A percentile compares a stretch with the other conserved stretches of the same genome.
Conservation (phyloP, 2,888 invertebrate species). For the Eupithecia inturbata region DNA sequence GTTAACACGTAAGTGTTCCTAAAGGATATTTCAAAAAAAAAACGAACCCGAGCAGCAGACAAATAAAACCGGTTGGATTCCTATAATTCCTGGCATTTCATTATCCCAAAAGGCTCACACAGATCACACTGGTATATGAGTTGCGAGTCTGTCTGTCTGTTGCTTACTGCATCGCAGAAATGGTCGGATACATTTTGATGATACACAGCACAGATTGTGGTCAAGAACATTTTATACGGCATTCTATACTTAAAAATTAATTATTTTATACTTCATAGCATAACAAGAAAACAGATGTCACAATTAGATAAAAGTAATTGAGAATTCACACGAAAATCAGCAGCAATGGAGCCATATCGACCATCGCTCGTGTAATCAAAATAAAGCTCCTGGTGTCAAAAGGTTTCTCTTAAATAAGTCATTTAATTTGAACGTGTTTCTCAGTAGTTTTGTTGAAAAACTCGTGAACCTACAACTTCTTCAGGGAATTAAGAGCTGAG, state of each 20-base stretch:
- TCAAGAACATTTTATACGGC: background rate
- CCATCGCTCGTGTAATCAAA: background rate
- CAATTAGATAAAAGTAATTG: background rate
- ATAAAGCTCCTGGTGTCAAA: background rate
- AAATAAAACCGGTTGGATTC: conserved; percentile 12
- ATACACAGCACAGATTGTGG: background rate
- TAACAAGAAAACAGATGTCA: background rate
- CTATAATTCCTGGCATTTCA: conserved; percentile 21
- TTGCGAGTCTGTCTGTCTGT: background rate
- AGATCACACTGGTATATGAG: background rate
- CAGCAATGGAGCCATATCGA: background rate
- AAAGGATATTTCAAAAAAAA: conserved; percentile 4
- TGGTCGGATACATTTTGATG: background rate
- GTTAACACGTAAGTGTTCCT: conserved; percentile 8
- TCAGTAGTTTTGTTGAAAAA: background rate
- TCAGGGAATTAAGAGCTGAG: background rate
- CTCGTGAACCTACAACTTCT: background rate
- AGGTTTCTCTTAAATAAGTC: background rate
- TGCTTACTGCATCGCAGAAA: background rate
- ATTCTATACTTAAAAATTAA: background rate
- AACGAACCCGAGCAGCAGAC: background rate
- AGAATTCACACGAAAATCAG: background rate
- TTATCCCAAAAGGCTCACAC: conserved; percentile 8
- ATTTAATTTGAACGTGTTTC: background rate
- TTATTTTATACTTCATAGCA: background rate